Base-by-base conservation (phyloP, 2,113 vertebrate genomes). In the Coptodon rendalli region DNA sequence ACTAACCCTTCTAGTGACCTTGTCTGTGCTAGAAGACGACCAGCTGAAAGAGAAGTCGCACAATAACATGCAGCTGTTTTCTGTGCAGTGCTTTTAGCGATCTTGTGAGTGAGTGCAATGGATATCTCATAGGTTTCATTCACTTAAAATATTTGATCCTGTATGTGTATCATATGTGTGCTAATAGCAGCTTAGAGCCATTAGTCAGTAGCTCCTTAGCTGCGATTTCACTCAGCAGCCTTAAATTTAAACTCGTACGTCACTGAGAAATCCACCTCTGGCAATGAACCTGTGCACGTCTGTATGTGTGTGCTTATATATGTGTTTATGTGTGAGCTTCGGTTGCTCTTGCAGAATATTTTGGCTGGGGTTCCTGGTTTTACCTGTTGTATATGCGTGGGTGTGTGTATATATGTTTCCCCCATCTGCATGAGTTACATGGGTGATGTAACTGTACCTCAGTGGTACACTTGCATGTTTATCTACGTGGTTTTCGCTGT, bases 51-150 rank as follows among this genome's bases (percentile, higher is more conserved):
- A 89, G 31, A 89, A 87, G 54, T 83, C 78, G 8, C 34, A 52
- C 89, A 66, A 24, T 87, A 89, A 87, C 92, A 91, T 86, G 79
- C 92, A 92, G 92, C 90, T 93, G 93, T 86, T 89, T 89, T 12
- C 13, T 50, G 78, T 79, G 86, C 81, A 53, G 40, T n/a, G 6
- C 17, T 71, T 14, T 76, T 73, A 73, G 63, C 53, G 17, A 82
- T 38, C 76, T 22, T 61, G 45, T 87, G 63, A 82, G 48, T 86
- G 84, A 87, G 48, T 45, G 59, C 66, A 38, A 63, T 38, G 68
- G 68, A 86, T 88, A 11, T 89, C 56, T 17, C 19, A 68, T 63
- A 3, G 29, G n/a, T 82, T 81, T 90, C 52, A n/a, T 80, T 29
- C 17, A 80, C n/a, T 57, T 19, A 38, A 66, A 53, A 27, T 54